These are phyloP conservation scores for Parazoanthus swiftii DNA, from an alignment of 92 coral and sea anemone species.

Conservation along the genomic window DNA sequence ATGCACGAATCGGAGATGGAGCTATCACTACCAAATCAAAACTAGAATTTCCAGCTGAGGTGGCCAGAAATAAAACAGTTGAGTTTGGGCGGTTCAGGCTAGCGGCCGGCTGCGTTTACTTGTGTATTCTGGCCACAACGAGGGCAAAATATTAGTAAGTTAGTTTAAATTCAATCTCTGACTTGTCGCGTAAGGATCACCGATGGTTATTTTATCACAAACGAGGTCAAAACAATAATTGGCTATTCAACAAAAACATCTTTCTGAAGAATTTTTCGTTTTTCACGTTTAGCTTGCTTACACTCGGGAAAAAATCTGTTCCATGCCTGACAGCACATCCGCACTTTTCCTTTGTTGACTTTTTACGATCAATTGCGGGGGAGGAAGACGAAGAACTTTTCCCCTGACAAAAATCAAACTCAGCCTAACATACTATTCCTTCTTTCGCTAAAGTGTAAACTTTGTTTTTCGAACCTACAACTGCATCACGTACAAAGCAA, in stretches of 20 bases:
- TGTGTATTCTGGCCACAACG: background rate
- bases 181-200: slow-evolving; percentile 17
- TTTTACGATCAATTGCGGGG: background rate
- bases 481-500: background rate
- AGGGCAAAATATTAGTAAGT: background rate
- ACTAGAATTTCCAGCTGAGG: slow-evolving; percentile 12
- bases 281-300: background rate
- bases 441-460: background rate
- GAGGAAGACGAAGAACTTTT: background rate
- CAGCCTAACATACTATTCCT: background rate
- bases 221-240: slow-evolving; percentile 25
- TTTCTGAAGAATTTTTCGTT: background rate
- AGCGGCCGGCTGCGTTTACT: background rate
- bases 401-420: slow-evolving; percentile 1
- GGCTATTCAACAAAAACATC: background rate
- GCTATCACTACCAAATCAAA: slow-evolving; percentile 37
- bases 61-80: background rate
- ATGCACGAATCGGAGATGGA: background rate
- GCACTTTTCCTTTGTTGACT: background rate
- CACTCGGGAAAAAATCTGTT: background rate
- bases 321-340: background rate
- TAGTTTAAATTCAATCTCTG: background rate
- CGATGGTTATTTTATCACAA: slow-evolving; percentile 21
- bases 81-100: background rate
- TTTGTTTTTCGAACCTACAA: background rate